Conservation (phyloP, 2,888 invertebrate species). For the Drosophila paucipuncta region DNA sequence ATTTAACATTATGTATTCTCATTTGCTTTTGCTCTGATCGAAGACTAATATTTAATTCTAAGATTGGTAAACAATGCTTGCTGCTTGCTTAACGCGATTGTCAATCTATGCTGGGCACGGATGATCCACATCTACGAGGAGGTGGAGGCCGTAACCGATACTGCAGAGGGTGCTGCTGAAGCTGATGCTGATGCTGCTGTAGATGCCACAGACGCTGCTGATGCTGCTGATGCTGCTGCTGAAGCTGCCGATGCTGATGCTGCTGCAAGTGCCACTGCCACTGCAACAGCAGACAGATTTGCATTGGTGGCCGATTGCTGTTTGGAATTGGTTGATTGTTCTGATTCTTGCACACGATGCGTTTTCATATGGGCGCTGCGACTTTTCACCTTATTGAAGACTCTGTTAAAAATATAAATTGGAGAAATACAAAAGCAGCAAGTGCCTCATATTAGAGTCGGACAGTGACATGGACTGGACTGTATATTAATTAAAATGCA, state of each 20-base stretch:
- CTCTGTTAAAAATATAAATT: slow-evolving; percentile 87
- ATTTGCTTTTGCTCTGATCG: slow-evolving; percentile 17
- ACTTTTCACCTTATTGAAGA: slow-evolving; percentile 99
- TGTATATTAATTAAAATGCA: slow-evolving; percentile 11
- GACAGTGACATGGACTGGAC: not conserved
- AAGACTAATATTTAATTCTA: slow-evolving; percentile 54
- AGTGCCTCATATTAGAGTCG: slow-evolving; percentile 42
- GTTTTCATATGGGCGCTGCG: slow-evolving; percentile 99
- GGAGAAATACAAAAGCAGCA: slow-evolving; percentile 10
- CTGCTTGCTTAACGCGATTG: slow-evolving; percentile 73
- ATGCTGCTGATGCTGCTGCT: slow-evolving; percentile 23
- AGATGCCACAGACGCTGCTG: slow-evolving; percentile 15
- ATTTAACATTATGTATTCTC: not conserved
- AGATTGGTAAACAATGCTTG: slow-evolving; percentile 68
- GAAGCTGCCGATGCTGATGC: slow-evolving; percentile 26
- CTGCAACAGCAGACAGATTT: slow-evolving; percentile 21
- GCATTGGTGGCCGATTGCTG: slow-evolving; percentile 37
- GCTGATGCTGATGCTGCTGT: slow-evolving; percentile 7
- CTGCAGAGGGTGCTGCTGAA: slow-evolving; percentile 27
- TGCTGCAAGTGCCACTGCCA: slow-evolving; percentile 27
- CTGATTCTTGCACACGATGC: slow-evolving; percentile 95
- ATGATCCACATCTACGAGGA: slow-evolving; percentile 41
- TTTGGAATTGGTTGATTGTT: slow-evolving; percentile 84
- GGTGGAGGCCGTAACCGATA: slow-evolving; percentile 20
- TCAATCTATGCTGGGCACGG: slow-evolving; percentile 62